Evolutionary conservation across 2,888 invertebrate species (phyloP), one percentile per base, ranked within the genome.

Genomic region (Drosophila pegasa): DNA sequence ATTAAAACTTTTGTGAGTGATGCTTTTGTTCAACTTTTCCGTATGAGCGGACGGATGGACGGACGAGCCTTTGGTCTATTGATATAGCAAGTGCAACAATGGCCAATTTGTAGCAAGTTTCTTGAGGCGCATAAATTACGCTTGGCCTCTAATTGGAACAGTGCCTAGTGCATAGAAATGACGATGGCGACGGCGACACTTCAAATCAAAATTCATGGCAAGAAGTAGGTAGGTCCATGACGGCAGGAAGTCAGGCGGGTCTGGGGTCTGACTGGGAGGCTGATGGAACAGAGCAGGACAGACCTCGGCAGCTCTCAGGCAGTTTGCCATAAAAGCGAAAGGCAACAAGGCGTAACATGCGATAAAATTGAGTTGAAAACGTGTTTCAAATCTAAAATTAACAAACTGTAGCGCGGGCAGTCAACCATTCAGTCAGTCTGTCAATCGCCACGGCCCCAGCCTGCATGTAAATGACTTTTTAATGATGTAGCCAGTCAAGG

Each of bases 291-390:
- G 31, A 33, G 27, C 27, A 18, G 41, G 25, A 22, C 35, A 31
- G 20, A 51, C 14, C 37, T n/a, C n/a, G n/a, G 38, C 27, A 37
- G 22, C 50, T 22, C 10, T 35, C 61, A 58, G 82, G 40, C 64
- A 55, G 58, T 81, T 65, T 59, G 68, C 63, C 72, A 57, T 71
- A 71, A 76, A 75, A 76, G 87, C 78, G 85, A 84, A 78, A 84
- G 83, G 81, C 90, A 91, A 75, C 91, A 90, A 88, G 86, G 90
- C 90, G 87, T 89, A 90, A 90, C 91, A 89, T 89, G 91, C 91
- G 90, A 90, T 90, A 91, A 90, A 90, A 90, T 91, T 90, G 89
- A 91, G 87, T 84, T 76, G 83, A 76, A 87, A 88, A 90, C 90
- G 90, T 90, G 91, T 90, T 81, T 87, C 78, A 91, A 90, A 91